These are phyloP conservation scores for Taenaris catops DNA, from an alignment of 2,888 invertebrate species.

Conservation along the genomic window DNA sequence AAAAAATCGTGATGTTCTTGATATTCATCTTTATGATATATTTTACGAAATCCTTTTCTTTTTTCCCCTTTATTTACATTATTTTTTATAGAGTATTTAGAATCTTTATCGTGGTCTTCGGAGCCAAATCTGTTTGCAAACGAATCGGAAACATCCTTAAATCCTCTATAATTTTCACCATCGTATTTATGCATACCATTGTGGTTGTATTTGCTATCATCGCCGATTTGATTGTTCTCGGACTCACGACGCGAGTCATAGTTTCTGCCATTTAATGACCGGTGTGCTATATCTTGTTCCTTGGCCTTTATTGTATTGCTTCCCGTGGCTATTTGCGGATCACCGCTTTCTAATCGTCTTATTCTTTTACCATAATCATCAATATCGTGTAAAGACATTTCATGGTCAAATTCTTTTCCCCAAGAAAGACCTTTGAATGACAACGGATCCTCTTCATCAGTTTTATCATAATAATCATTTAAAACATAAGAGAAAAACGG, in stretches of 20 bases:
- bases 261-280: conserved; percentile 31
- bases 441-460: conserved; percentile 45
- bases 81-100: conserved; percentile 37
- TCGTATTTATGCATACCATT: conserved; percentile 31
- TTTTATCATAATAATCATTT: conserved; percentile 54
- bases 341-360: conserved; percentile 29
- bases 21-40: conserved; percentile 67
- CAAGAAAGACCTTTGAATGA: conserved; percentile 48
- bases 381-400: conserved; percentile 23
- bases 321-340: conserved; percentile 13
- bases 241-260: conserved; percentile 32
- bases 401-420: conserved; percentile 45
- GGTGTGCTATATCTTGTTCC: conserved; percentile 12
- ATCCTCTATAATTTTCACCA: conserved; percentile 37
- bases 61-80: conserved; percentile 52
- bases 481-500: conserved; percentile 57
- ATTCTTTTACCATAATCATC: conserved; percentile 30
- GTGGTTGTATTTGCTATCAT: conserved; percentile 32
- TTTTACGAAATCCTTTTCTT: conserved; percentile 54
- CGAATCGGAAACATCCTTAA: conserved; percentile 51
- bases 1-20: conserved; percentile 62
- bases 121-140: conserved; percentile 57
- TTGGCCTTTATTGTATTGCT: conserved; percentile 1
- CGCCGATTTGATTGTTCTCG: conserved; percentile 34
- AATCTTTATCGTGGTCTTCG: conserved; percentile 42